These are phyloP conservation scores for Kryphioiulus occultus DNA, from an alignment of 2,888 invertebrate species.

Conservation along the genomic window DNA sequence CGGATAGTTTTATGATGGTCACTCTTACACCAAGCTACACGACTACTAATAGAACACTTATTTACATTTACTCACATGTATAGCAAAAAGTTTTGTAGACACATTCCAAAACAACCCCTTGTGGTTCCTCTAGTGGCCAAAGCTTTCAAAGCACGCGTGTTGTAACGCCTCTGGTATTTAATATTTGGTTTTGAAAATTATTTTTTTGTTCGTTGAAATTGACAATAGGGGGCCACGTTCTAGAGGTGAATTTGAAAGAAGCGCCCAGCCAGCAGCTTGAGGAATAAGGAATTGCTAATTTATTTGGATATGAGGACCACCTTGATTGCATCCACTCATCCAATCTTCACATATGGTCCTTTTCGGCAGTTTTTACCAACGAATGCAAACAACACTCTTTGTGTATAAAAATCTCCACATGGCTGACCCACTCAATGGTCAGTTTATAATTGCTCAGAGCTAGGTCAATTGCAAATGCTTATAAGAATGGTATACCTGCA, in stretches of 20 bases:
- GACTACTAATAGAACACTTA: too few relatives aligned
- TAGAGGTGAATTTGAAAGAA: background rate
- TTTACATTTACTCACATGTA: too few relatives aligned
- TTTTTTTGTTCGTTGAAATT: constrained; percentile 6
- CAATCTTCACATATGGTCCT: background rate
- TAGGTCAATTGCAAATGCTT: background rate
- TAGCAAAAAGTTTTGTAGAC: background rate
- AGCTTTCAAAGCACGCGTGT: background rate
- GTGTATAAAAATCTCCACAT: background rate
- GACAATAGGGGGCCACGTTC: background rate
- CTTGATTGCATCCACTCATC: background rate
- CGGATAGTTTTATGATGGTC: background rate
- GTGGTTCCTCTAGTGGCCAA: background rate
- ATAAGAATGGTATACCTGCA: background rate
- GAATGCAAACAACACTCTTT: background rate
- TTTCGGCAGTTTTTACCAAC: background rate
- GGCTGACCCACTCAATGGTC: background rate
- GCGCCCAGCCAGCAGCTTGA: background rate
- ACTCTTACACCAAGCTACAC: too few relatives aligned
- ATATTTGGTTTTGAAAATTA: constrained; percentile 1
- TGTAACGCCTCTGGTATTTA: constrained; percentile 23
- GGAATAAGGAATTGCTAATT: background rate
- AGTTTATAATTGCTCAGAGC: background rate
- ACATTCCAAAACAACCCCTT: background rate
- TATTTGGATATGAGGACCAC: background rate